Percentiles rank a stretch among this genome's conserved stretches.
These are phyloP conservation scores for Stichodactyla helianthus DNA, from an alignment of 64 coral and sea anemone genomes.

Conservation along the genomic window DNA sequence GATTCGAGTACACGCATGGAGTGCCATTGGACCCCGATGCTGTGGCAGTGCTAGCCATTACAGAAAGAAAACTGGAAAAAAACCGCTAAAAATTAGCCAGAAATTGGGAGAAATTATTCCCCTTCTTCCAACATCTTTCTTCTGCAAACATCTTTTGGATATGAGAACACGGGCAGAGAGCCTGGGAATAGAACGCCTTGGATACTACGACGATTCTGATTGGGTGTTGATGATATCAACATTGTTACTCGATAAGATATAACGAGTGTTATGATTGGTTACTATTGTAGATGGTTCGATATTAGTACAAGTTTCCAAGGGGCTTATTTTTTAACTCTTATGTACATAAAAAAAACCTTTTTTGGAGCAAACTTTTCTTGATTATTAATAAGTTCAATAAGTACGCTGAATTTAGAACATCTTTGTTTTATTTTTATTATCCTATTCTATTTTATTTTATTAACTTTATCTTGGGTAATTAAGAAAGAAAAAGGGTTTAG, in stretches of 20 bases:
- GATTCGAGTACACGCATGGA: slow-evolving; percentile 72
- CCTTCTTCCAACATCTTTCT: not conserved
- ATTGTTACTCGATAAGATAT: not conserved
- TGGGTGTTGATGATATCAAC: not conserved
- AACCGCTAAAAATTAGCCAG: not conserved
- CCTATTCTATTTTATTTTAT: too few species aligned
- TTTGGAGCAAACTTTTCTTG: not conserved
- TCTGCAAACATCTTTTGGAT: not conserved
- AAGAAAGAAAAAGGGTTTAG: too few species aligned
- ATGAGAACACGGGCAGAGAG: not conserved
- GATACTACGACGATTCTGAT: slow-evolving; percentile 1
- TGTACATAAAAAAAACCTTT: not conserved
- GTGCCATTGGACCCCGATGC: slow-evolving; percentile 79
- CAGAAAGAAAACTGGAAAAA: not conserved
- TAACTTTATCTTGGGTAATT: too few species aligned
- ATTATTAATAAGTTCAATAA: too few species aligned
- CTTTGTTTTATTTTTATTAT: too few species aligned
- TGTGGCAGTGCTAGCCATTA: slow-evolving; percentile 66
- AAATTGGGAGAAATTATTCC: not conserved
- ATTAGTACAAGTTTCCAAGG: not conserved
- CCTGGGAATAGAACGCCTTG: not conserved
- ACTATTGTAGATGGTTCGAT: not conserved
- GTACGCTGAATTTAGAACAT: too few species aligned
- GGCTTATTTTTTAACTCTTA: not conserved
- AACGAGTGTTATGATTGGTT: slow-evolving; percentile 6